Evolutionary conservation across 2,888 invertebrate species (phyloP), one percentile per base, ranked within the genome.

Genomic region (Coronaproctus castanopsis): DNA sequence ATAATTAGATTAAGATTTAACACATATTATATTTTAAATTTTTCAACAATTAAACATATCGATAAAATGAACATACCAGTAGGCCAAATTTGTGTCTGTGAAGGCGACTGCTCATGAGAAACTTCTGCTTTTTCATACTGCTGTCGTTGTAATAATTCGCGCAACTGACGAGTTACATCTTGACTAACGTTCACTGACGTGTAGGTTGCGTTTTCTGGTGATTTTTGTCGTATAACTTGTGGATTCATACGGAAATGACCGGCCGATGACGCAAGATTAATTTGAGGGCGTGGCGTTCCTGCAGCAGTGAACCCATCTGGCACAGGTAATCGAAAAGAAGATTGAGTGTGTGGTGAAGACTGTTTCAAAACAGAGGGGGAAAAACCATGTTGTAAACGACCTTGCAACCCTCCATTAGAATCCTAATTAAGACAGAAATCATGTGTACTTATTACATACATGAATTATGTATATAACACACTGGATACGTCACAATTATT

Each of bases 131-230:
- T 78, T 66, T 79, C 79, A 62, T 74, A 77, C 62, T 85, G 83
- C 67, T 85, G 86, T 56, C 85, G 75, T 69, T 88, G 87, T 59
- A 90, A 74, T 63, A 90, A 72, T 69, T 89, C 88, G 24, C 89
- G 74, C 53, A 90, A 74, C 68, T 91, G 90, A 2, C 84, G 76
- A 68, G 84, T 84, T 68, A 82, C 76, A 67, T 80, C 78, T 59
- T 66, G 62, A 58, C 55, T 61, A 51, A 61, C 61, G 49, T 62
- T 52, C 10, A 58, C 58, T 19, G 54, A 54, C 2, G 58, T 54
- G 21, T 49, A 58, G 14, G 23, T 18, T 54, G 54, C 58, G 23
- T 51, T 55, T 21, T 58, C 58, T 1, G 58, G 51, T n/a, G 55
- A 19, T 51, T 57, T 49, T 59, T 61, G 52, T 55, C 55, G 24